Base-by-base conservation (phyloP, 1,140 invertebrate species). In the Chironomus tepperi region DNA sequence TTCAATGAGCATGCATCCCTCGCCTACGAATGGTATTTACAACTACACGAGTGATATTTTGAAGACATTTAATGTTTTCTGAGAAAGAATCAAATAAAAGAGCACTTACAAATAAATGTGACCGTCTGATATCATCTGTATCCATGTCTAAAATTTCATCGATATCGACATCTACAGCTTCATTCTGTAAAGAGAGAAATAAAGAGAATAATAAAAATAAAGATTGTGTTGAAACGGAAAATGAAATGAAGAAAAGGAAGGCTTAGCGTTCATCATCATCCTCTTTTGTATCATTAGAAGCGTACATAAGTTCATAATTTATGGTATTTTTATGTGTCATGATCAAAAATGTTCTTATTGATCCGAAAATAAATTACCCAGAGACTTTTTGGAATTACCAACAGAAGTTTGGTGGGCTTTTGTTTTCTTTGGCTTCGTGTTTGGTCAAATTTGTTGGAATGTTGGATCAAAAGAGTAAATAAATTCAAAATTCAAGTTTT, bases 101-200 rank as follows among this genome's bases (percentile, higher is more conserved):
- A 73, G 42, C 72, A 84, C 84, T 83, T 84, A 94, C 93, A 85
- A 89, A 87, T 80, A 96, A 87, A 87, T 93, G 94, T 82, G 87
- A 87, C 83, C 91, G 88, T 81, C 94, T 88, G 77, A 90, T 88
- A 74, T 90, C 89, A 81, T 95, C 93, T 80, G 88, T 91, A 81
- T 96, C 94, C 90, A 96, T 92, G 82, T 97, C 94, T 76, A 96
- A 85, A 67, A 96, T 86, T 86, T 97, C 93, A 85, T 97, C 94
- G 79, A 97, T 91, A 83, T 97, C 94, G 75, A 96, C 92, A 84
- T 96, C 94, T 74, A 96, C 92, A 83, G 96, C 93, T 79, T 88
- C 81, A 77, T 74, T 81, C 80, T 82, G 75, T 24, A 70, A 73
- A 3, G 16, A 47, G 7, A 57, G 2, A 70, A 18, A 5, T 16